Evolutionary conservation across 2,888 invertebrate species (phyloP), one percentile per base, ranked within the genome.

Genomic region (Drosophila robusta): DNA sequence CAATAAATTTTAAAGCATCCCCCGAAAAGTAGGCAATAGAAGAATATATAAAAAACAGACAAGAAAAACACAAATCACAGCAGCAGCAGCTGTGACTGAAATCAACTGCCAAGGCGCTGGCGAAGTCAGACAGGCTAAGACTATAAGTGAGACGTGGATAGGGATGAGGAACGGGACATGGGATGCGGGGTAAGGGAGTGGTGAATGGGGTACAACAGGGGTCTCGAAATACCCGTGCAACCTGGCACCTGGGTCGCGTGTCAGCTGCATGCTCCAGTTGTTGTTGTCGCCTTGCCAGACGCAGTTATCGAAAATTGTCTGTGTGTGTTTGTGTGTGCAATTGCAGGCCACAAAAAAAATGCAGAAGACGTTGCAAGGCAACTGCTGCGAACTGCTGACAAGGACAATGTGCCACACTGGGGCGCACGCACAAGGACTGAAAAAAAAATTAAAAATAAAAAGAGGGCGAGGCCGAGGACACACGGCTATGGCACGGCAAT

Each of bases 41-140:
- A 46, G 41, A 58, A 73, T 38, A n/a, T 11, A 26, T 29, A 51
- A 55, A 64, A 51, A 16, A 58, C 36, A 26, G 49, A 51, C 50
- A 55, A 39, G 29, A 22, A 49, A 57, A 56, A 70, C 78, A 75
- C 86, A 82, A 87, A 85, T 85, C 81, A 85, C 80, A 75, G 76
- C 74, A 74, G 75, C 85, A 65, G 71, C 87, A 87, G 86, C 81
- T 82, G 81, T 80, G 86, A 82, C 86, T 82, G 86, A 82, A 82
- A 87, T 87, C 88, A 82, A 85, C 86, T 87, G 83, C 66, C 88
- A 82, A 79, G 79, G 71, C 69, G 66, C 58, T 85, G 83, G 65
- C 70, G 63, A 70, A 85, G 54, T 67, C 69, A 60, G 51, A 63
- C 62, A 75, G 57, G 45, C 75, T 62, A 51, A 63, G 64, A 62